These are phyloP conservation scores for Dipodomys merriami DNA, from an alignment of 2,113 vertebrate genomes.

Conservation along the genomic window DNA sequence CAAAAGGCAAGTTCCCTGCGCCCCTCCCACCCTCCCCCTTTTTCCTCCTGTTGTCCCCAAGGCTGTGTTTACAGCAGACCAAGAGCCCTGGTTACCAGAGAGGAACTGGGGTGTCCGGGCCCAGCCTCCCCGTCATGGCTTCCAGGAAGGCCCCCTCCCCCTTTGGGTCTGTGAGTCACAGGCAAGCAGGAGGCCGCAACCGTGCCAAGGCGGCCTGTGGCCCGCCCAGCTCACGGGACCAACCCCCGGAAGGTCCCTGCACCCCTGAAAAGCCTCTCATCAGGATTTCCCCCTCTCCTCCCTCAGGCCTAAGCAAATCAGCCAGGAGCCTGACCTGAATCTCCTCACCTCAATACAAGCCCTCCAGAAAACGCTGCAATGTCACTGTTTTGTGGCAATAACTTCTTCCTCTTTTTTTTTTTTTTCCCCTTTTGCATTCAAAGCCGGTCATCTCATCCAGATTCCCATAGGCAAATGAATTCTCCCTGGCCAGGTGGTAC, in stretches of 20 bases:
- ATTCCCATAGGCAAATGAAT: background rate
- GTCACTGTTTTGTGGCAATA: too few relatives aligned
- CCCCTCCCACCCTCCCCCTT: background rate
- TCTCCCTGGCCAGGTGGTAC: background rate
- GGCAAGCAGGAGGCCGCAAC: slow-evolving; percentile 70
- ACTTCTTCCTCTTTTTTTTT: too few relatives aligned
- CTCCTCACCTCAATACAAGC: slow-evolving; percentile 8
- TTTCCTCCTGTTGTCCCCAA: slow-evolving; percentile 35
- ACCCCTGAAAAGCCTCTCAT: slow-evolving; percentile 42
- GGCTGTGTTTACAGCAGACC: slow-evolving; percentile 76
- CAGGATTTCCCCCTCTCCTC: slow-evolving; percentile 72
- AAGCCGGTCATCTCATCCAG: background rate
- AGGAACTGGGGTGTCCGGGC: slow-evolving; percentile 73
- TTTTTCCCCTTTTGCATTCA: background rate
- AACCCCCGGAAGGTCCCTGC: slow-evolving; percentile 64
- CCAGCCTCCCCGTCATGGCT: slow-evolving; percentile 75
- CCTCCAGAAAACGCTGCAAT: background rate
- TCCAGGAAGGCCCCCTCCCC: slow-evolving; percentile 76
- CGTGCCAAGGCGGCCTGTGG: slow-evolving; percentile 70
- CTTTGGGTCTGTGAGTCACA: slow-evolving; percentile 70
- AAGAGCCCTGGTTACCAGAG: slow-evolving; percentile 74
- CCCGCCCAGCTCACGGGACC: slow-evolving; percentile 76
- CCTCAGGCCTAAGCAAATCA: background rate
- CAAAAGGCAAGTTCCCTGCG: background rate
- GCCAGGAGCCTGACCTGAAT: background rate